Evolutionary conservation across 2,113 vertebrate species (phyloP).

Genomic region (Brienomyrus longianalis): DNA sequence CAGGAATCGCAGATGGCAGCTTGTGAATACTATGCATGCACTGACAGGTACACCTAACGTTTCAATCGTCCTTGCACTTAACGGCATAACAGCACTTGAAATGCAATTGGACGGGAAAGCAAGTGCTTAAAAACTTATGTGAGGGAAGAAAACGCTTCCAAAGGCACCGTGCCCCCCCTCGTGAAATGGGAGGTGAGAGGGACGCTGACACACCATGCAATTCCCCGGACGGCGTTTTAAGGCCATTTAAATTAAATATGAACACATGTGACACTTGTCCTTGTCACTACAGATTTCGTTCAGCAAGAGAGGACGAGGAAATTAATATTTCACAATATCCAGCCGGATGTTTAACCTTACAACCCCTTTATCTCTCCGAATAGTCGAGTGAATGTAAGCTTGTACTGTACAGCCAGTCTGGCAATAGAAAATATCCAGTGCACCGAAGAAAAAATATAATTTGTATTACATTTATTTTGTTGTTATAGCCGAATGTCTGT

Average conservation of each 20-base stretch:
- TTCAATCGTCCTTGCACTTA: not conserved
- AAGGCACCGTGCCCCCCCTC: not conserved
- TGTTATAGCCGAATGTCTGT: not conserved
- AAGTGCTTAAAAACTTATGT: not conserved
- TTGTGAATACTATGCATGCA: not conserved
- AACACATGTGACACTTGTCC: conserved; percentile 34
- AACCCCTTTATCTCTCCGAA: conserved; percentile 28
- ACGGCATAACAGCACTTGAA: not conserved
- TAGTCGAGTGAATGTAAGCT: not conserved
- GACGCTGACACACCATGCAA: not conserved
- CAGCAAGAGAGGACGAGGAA: conserved; percentile 29
- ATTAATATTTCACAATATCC: conserved; percentile 41
- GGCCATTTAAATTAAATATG: conserved; percentile 39
- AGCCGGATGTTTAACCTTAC: conserved; percentile 40
- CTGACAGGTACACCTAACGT: not conserved
- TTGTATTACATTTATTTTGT: not conserved
- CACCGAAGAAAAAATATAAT: not conserved
- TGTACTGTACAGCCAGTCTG: not conserved
- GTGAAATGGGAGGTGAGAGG: not conserved
- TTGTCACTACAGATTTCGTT: conserved; percentile 45
- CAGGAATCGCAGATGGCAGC: not conserved
- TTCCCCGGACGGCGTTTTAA: conserved; percentile 8
- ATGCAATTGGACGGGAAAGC: not conserved
- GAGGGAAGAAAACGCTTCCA: not conserved
- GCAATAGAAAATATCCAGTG: not conserved